phyloP scores from a whole-genome alignment of 2,797 vertebrate genomes.

The Hoplostethus mediterraneus region DNA sequence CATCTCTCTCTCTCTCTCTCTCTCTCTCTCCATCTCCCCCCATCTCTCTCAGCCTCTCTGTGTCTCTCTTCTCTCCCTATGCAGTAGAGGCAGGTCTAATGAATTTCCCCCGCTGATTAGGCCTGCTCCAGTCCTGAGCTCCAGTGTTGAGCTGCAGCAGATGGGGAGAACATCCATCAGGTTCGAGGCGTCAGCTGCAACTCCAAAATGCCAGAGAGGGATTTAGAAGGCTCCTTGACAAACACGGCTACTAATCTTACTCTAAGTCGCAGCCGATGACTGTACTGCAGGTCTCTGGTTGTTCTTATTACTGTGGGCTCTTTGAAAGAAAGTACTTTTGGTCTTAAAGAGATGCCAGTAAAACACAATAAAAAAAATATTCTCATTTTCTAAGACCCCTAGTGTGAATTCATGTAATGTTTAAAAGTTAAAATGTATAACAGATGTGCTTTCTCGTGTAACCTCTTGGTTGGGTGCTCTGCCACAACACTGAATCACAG shows the following conservation, averaged over 20 bases:
- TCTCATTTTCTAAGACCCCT: neutral
- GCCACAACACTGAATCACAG: too few relatives aligned
- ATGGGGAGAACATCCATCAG: constrained; percentile 74
- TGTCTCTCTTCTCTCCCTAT: constrained; percentile 1
- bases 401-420: neutral
- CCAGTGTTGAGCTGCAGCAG: constrained; percentile 58
- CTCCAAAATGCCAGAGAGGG: constrained; percentile 68
- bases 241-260: constrained; percentile 59
- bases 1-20: constrained; percentile 2
- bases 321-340: neutral
- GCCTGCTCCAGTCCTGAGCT: constrained; percentile 53
- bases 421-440: too few relatives aligned
- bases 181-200: constrained; percentile 69
- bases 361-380: neutral
- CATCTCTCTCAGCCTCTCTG: constrained; percentile 1
- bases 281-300: constrained; percentile 30
- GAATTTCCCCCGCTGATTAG: constrained; percentile 73
- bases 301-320: constrained; percentile 7
- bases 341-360: constrained; percentile 5
- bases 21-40: constrained; percentile 6
- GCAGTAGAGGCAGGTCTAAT: constrained; percentile 59
- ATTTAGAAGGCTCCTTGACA: constrained; percentile 63
- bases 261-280: constrained; percentile 49
- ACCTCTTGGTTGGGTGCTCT: too few relatives aligned
- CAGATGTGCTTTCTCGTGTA: too few relatives aligned